phyloP scores from a whole-genome alignment of 2,888 invertebrate genomes.

The Mamestra brassicae region DNA sequence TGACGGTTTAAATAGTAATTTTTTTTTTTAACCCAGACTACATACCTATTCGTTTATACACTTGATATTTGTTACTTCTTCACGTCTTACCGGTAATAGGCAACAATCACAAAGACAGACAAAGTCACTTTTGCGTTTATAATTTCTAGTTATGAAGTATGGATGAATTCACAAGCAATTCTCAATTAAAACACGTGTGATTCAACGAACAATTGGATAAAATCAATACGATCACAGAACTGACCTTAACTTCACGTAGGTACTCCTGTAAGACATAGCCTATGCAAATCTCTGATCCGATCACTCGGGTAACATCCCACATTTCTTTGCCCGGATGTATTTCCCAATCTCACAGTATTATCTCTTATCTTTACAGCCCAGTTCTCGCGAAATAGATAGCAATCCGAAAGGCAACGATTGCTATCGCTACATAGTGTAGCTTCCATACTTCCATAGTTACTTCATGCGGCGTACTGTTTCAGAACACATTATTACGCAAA shows the following conservation, averaged over 20 bases:
- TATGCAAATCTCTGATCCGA: slow-evolving; percentile 46
- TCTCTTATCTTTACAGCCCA: slow-evolving; percentile 36
- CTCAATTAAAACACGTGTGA: too few species aligned
- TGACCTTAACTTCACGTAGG: not conserved
- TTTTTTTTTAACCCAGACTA: too few species aligned
- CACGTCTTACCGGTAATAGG: too few species aligned
- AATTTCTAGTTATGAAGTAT: not conserved
- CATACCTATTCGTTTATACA: too few species aligned
- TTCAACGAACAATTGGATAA: not conserved
- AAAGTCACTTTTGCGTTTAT: too few species aligned
- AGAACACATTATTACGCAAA: slow-evolving; percentile 46
- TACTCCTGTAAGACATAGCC: slow-evolving; percentile 3
- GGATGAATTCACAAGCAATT: not conserved
- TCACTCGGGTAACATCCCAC: slow-evolving; percentile 38
- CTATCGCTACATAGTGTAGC: slow-evolving; percentile 37
- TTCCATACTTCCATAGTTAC: slow-evolving; percentile 3
- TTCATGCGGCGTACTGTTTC: slow-evolving; percentile 22
- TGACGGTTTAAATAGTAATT: too few species aligned
- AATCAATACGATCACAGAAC: not conserved
- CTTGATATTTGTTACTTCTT: too few species aligned
- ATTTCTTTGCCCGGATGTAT: slow-evolving; percentile 50
- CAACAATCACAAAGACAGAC: too few species aligned
- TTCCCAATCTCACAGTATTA: slow-evolving; percentile 29
- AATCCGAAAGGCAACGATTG: slow-evolving; percentile 33
- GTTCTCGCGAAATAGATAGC: slow-evolving; percentile 46